Evolutionary conservation across 1,140 invertebrate genomes (phyloP), one percentile per base, ranked within the genome.

Genomic region (Pseudomyrmex gracilis): DNA sequence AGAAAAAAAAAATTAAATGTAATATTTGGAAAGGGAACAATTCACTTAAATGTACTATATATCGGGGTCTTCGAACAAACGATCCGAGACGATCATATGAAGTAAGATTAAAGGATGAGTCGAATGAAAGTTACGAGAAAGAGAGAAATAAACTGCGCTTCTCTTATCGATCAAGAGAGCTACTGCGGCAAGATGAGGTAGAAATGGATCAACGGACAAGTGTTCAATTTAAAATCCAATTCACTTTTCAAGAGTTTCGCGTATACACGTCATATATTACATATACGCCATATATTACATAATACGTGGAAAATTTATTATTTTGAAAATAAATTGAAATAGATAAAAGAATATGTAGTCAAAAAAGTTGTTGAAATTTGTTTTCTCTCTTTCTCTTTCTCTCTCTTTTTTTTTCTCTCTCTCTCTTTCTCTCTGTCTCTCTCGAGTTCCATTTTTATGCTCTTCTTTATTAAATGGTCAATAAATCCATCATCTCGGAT

Each of bases 171-270:
- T 80, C 43, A 53, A 71, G 45, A 80, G 22, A 80, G 53, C 49
- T 57, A 34, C 8, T 22, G n/a, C 22, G 7, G 66, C 66, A 20
- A 60, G 45, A 43, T n/a, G 22, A 20, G n/a, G 13, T 24, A 78
- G 64, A 67, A 58, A 24, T 58, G 66, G 71, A 71, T 70, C 66
- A 80, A 80, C 53, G 64, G 17, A 22, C 66, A 43, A 70, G 64
- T 34, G 64, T 80, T 58, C 76, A 80, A 80, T 80, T 45, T 80
- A 80, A 80, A 80, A 80, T 80, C 66, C 66, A 78, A 70, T 78
- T 78, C 64, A 9, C 45, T 22, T 22, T 17, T 15, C 34, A 34
- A 34, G 20, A 20, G 53, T 71, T 20, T 55, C 53, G 60, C 34
- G 5, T 45, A 55, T 22, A n/a, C n/a, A 55, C 55, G 34, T 15